Conservation (phyloP, 2,113 vertebrate species). For the Anguilla japonica region DNA sequence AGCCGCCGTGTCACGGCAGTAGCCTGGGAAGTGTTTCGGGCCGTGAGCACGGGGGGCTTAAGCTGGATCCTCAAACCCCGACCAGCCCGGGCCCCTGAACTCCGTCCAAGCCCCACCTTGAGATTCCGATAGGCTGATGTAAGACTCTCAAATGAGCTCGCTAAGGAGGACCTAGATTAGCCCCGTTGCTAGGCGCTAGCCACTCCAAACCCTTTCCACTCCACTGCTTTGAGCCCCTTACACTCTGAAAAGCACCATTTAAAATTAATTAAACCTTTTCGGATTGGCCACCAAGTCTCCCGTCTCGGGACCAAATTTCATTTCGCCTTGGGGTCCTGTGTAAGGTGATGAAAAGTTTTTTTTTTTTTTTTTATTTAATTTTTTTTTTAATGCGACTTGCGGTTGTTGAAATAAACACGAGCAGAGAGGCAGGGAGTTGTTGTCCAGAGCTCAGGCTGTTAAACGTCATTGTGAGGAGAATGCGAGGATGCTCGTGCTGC, state of each 20-base stretch:
- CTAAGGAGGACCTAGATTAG: conserved; percentile 80
- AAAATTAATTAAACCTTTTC: conserved; percentile 96
- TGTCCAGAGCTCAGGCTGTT: neutral
- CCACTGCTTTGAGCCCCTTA: conserved; percentile 84
- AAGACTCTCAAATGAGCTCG: conserved; percentile 85
- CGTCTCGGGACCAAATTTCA: conserved; percentile 54
- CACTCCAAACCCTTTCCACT: conserved; percentile 92
- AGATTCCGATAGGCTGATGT: conserved; percentile 89
- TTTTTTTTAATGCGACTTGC: neutral
- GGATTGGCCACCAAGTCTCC: conserved; percentile 76
- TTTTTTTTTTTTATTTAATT: neutral
- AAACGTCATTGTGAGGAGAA: neutral
- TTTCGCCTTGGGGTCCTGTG: conserved; percentile 62
- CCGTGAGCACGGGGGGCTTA: neutral
- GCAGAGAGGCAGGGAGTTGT: neutral
- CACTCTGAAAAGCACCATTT: conserved; percentile 92
- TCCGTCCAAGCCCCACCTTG: conserved; percentile 69
- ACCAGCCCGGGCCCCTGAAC: conserved; percentile 39
- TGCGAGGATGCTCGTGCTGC: neutral
- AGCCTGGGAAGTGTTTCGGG: neutral
- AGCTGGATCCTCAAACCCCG: conserved; percentile 38
- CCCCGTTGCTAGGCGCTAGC: conserved; percentile 85
- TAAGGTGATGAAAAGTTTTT: conserved; percentile 33
- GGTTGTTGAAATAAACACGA: neutral
- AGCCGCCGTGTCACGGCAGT: neutral